phyloP scores from a whole-genome alignment of 2,797 vertebrate genomes.

The Phrynocephalus guinanensis region DNA sequence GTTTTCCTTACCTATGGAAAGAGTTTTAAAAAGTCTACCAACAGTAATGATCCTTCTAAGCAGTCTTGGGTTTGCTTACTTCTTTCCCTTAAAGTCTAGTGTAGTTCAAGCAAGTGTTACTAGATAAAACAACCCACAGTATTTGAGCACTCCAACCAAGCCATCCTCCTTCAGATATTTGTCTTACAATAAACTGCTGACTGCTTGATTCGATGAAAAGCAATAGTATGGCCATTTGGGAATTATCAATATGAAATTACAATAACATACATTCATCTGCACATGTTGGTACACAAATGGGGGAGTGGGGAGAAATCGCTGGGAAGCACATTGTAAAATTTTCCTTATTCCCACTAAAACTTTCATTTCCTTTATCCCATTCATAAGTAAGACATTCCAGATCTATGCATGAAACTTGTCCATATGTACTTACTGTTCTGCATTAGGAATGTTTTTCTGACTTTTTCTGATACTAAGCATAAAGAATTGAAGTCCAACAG shows the following conservation, averaged over 20 bases:
- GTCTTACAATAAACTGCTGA: not conserved
- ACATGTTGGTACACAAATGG: not conserved
- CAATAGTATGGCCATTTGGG: not conserved
- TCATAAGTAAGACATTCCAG: not conserved
- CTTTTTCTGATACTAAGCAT: not conserved
- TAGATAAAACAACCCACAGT: too few relatives aligned
- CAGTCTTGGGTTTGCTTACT: too few relatives aligned
- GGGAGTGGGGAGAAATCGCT: not conserved
- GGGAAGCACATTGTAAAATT: not conserved
- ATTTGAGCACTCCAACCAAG: not conserved
- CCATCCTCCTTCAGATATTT: not conserved
- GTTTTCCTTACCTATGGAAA: conserved; percentile 79
- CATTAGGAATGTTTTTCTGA: not conserved
- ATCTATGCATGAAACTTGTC: not conserved
- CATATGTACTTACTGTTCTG: not conserved
- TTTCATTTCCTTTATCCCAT: not conserved
- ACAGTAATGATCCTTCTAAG: too few relatives aligned
- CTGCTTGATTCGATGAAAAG: not conserved
- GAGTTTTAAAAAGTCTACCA: conserved; percentile 20
- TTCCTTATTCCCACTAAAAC: not conserved
- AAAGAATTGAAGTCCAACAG: not conserved
- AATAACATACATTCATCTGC: too few relatives aligned
- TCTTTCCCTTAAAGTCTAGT: too few relatives aligned
- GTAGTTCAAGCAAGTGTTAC: too few relatives aligned
- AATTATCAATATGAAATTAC: not conserved